A percentile compares a stretch with the other conserved stretches of the same genome.
Evolutionary conservation across 2,888 invertebrate genomes (phyloP).

Genomic region (Clusia tigrina): DNA sequence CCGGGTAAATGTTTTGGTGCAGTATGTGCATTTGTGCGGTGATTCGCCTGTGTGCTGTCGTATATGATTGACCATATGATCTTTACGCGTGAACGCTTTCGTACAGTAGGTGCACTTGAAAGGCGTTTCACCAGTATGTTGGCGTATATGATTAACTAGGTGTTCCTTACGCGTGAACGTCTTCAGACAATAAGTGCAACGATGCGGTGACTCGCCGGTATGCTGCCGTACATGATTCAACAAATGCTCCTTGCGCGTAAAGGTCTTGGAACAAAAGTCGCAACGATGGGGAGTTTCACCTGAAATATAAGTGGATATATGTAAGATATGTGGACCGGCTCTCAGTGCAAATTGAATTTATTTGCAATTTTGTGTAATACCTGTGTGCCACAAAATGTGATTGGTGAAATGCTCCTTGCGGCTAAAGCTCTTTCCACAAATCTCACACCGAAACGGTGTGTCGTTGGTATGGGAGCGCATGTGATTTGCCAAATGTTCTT

Average conservation of each 20-base stretch:
- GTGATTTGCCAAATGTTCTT: constrained; percentile 88
- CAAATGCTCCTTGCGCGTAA: constrained; percentile 86
- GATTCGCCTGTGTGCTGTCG: constrained; percentile 84
- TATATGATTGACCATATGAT: constrained; percentile 79
- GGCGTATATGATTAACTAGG: constrained; percentile 83
- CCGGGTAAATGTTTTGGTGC: constrained; percentile 81
- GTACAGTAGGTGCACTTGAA: constrained; percentile 85
- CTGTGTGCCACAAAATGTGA: constrained; percentile 89
- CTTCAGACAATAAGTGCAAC: constrained; percentile 85
- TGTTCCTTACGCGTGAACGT: constrained; percentile 90
- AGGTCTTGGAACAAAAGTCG: constrained; percentile 86
- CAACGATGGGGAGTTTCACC: constrained; percentile 87
- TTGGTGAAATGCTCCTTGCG: constrained; percentile 90
- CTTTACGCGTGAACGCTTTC: constrained; percentile 85
- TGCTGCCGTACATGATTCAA: constrained; percentile 85
- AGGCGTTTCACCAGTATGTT: constrained; percentile 86
- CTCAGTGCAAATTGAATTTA: too few species aligned
- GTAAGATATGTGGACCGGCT: neutral
- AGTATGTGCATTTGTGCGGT: constrained; percentile 86
- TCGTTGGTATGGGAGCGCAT: constrained; percentile 89
- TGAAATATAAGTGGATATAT: constrained; percentile 20
- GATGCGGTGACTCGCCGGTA: constrained; percentile 84
- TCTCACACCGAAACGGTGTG: constrained; percentile 86
- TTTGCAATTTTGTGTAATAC: too few species aligned
- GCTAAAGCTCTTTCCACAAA: constrained; percentile 88